These are phyloP conservation scores for Cyrtorhinus lividipennis DNA, from an alignment of 1,140 invertebrate species.

Conservation along the genomic window DNA sequence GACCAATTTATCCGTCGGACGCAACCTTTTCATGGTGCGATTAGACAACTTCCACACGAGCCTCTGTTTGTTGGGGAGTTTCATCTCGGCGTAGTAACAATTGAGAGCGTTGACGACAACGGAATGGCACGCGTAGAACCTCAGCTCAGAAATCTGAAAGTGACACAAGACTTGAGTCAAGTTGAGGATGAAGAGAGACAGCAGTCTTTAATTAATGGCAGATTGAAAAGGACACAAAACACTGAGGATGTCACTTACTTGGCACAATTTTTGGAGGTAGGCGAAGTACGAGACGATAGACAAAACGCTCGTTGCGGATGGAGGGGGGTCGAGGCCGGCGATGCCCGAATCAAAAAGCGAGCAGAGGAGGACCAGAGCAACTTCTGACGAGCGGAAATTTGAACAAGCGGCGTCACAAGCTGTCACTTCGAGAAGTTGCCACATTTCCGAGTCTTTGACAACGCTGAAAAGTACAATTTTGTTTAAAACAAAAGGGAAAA, in stretches of 20 bases:
- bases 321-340: constrained; percentile 22
- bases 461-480: too few species aligned
- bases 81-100: constrained; percentile 52
- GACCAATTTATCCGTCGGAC: constrained; percentile 56
- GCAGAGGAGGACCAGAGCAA: constrained; percentile 54
- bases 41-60: constrained; percentile 47
- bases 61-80: constrained; percentile 52
- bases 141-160: constrained; percentile 47
- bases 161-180: constrained; percentile 14
- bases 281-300: constrained; percentile 38
- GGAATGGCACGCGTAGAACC: constrained; percentile 41
- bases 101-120: constrained; percentile 43
- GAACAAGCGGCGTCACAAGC: constrained; percentile 52
- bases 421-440: constrained; percentile 51
- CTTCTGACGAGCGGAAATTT: constrained; percentile 45
- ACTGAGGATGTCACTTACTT: too few species aligned
- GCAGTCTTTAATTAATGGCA: too few species aligned
- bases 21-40: constrained; percentile 38
- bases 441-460: constrained; percentile 32
- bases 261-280: constrained; percentile 37
- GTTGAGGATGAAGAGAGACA: too few species aligned
- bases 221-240: constrained; percentile 2
- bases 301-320: constrained; percentile 29
- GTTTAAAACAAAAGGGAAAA: too few species aligned
- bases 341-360: constrained; percentile 41